Percentiles rank a stretch among this genome's conserved stretches.
Conservation (phyloP, 2,888 invertebrate genomes). For the Chironomus riparius region DNA sequence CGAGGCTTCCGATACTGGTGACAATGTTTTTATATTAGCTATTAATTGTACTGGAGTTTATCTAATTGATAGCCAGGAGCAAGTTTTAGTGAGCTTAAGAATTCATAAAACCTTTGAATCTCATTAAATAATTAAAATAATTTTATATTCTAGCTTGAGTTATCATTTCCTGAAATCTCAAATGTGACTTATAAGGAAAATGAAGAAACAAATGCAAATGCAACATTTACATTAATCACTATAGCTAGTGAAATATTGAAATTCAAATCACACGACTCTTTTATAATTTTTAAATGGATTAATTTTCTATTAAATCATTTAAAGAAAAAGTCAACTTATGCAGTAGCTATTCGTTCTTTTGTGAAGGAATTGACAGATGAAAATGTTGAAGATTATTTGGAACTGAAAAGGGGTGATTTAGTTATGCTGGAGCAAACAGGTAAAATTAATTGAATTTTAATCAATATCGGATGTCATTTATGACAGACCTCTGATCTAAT, state of each 20-base stretch:
- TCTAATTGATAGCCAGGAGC: slow-evolving; percentile 85
- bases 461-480: too few relatives aligned
- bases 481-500: too few relatives aligned
- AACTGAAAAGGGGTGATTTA: slow-evolving; percentile 67
- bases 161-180: slow-evolving; percentile 77
- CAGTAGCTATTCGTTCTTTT: slow-evolving; percentile 60
- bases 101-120: neutral
- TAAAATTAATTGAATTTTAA: too few relatives aligned
- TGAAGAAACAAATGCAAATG: slow-evolving; percentile 48
- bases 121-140: neutral
- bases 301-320: slow-evolving; percentile 78
- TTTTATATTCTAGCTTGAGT: slow-evolving; percentile 49
- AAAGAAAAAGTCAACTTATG: slow-evolving; percentile 74
- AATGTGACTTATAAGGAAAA: slow-evolving; percentile 56
- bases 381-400: slow-evolving; percentile 50
- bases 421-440: slow-evolving; percentile 68
- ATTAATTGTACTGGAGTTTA: slow-evolving; percentile 91
- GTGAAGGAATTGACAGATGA: slow-evolving; percentile 40
- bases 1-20: slow-evolving; percentile 31
- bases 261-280: slow-evolving; percentile 81
- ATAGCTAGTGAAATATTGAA: slow-evolving; percentile 82
- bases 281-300: slow-evolving; percentile 73
- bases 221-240: slow-evolving; percentile 62
- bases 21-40: slow-evolving; percentile 77
- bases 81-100: slow-evolving; percentile 50